A percentile compares a stretch with the other conserved stretches of the same genome.
These are phyloP conservation scores for Girardinus metallicus DNA, from an alignment of 2,797 vertebrate species.

Conservation along the genomic window DNA sequence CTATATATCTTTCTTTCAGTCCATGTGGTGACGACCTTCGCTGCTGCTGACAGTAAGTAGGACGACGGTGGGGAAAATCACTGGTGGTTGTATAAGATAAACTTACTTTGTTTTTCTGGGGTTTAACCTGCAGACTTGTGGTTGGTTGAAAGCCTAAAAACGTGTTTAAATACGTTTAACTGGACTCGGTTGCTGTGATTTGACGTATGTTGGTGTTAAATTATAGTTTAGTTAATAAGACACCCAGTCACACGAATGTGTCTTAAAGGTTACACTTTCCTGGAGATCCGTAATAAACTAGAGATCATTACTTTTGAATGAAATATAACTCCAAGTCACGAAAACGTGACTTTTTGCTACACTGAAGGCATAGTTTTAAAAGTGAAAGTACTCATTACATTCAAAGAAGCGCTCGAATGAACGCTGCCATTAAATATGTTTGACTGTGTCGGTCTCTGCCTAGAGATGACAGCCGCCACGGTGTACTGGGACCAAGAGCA, in stretches of 20 bases:
- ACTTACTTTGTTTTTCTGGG: neutral
- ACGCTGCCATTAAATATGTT: too few relatives aligned
- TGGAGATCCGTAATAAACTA: neutral
- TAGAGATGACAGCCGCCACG: conserved; percentile 80
- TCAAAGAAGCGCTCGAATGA: neutral
- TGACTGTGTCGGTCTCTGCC: neutral
- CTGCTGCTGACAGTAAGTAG: conserved; percentile 65
- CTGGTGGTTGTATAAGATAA: conserved; percentile 1
- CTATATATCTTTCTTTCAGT: conserved; percentile 29
- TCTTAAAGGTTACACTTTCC: neutral
- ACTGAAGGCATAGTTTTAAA: neutral
- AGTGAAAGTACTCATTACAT: neutral
- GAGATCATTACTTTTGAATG: neutral
- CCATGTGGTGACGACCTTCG: conserved; percentile 7
- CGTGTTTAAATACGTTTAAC: neutral
- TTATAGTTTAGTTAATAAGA: neutral
- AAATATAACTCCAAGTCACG: neutral
- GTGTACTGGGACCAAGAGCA: conserved; percentile 84
- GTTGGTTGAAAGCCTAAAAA: neutral
- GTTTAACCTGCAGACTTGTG: neutral
- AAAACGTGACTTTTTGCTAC: neutral
- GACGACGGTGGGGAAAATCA: neutral
- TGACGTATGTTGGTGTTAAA: neutral
- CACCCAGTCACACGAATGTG: neutral
- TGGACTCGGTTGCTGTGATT: neutral